Conservation (phyloP, 2,113 vertebrate species). For the Antennarius striatus region DNA sequence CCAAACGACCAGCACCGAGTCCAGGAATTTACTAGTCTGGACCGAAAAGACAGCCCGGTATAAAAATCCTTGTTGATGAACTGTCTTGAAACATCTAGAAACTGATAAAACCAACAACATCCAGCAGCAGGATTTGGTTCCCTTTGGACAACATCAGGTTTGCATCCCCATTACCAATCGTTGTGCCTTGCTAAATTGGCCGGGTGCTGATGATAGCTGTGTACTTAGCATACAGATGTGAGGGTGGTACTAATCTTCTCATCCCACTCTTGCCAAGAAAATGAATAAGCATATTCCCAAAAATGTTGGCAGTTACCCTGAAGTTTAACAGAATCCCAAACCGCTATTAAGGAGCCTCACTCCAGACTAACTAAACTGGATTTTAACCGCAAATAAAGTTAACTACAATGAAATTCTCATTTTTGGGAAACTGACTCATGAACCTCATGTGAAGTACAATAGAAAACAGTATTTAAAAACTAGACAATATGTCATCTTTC, state of each 20-base stretch:
- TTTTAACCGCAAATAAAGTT: not conserved
- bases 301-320: not conserved
- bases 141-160: too few species aligned
- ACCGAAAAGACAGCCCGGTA: not conserved
- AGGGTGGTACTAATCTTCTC: not conserved
- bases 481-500: too few species aligned
- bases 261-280: not conserved
- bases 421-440: too few species aligned
- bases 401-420: not conserved
- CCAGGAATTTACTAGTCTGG: not conserved
- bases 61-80: not conserved
- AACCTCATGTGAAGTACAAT: too few species aligned
- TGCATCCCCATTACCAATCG: too few species aligned
- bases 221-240: not conserved
- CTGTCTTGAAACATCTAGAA: not conserved
- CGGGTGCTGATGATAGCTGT: not conserved
- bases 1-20: not conserved
- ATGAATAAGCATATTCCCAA: not conserved
- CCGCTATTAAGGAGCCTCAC: not conserved
- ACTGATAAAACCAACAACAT: not conserved
- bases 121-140: not conserved
- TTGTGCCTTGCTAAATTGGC: not conserved
- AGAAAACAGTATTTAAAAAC: not conserved
- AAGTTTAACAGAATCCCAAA: not conserved
- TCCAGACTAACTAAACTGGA: not conserved